A percentile compares a stretch with the other conserved stretches of the same genome.
These are phyloP conservation scores for Dipodomys stephensi DNA, from an alignment of 2,113 vertebrate genomes.

Conservation along the genomic window DNA sequence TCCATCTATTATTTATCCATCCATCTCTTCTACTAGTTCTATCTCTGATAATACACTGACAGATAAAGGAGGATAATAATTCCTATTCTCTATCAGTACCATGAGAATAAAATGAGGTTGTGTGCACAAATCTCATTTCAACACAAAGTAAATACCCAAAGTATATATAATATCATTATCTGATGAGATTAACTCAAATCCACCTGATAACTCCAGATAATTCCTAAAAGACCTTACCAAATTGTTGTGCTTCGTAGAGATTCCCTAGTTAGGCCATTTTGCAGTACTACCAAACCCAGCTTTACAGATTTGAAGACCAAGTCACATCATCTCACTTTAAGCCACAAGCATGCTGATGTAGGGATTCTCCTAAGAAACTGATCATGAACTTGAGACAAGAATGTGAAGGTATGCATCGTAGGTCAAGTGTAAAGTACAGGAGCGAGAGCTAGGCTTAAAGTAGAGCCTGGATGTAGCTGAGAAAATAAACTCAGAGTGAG, in stretches of 20 bases:
- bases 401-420: background rate
- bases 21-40: background rate
- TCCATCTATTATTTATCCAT: background rate
- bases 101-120: background rate
- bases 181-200: background rate
- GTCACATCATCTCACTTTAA: background rate
- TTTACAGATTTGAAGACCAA: background rate
- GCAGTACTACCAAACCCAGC: background rate
- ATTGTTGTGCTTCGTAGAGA: background rate
- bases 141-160: background rate
- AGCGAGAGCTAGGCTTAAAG: background rate
- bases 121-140: conserved; percentile 2
- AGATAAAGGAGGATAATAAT: background rate
- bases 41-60: background rate
- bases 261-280: background rate
- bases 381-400: background rate
- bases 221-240: background rate
- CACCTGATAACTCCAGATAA: background rate
- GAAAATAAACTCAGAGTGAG: background rate
- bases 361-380: background rate
- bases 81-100: background rate
- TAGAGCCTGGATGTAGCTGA: background rate
- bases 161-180: background rate
- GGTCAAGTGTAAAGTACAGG: background rate
- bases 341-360: background rate